phyloP scores from a whole-genome alignment of 2,888 invertebrate species.

The Cheilosia impressa region DNA sequence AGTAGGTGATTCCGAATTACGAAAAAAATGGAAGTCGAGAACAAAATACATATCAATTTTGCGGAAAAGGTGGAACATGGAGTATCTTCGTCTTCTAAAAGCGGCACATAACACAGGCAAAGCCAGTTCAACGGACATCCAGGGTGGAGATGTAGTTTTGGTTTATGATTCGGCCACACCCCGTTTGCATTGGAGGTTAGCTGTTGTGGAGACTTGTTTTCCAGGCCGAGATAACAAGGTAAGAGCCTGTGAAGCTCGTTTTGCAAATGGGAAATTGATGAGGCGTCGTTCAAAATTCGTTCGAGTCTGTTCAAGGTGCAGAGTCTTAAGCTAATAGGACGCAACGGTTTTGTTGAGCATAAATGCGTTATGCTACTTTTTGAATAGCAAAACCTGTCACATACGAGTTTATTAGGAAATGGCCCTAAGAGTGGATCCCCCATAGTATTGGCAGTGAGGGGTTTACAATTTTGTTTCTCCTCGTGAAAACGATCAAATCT shows the following conservation, averaged over 20 bases:
- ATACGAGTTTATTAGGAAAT: too few species aligned
- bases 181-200: slow-evolving; percentile 48
- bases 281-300: too few species aligned
- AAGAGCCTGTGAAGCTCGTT: slow-evolving; percentile 46
- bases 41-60: slow-evolving; percentile 28
- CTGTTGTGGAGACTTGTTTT: slow-evolving; percentile 24
- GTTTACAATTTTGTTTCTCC: too few species aligned
- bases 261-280: slow-evolving; percentile 31
- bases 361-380: too few species aligned
- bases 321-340: too few species aligned
- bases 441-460: too few species aligned
- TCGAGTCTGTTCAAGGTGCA: too few species aligned
- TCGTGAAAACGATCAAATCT: too few species aligned
- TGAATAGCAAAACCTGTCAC: too few species aligned
- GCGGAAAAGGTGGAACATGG: slow-evolving; percentile 48
- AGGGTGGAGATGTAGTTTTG: slow-evolving; percentile 49
- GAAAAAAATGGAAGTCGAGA: slow-evolving; percentile 28
- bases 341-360: too few species aligned
- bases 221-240: slow-evolving; percentile 44
- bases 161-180: slow-evolving; percentile 49
- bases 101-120: slow-evolving; percentile 9
- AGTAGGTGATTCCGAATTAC: slow-evolving; percentile 1
- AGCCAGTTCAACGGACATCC: slow-evolving; percentile 14
- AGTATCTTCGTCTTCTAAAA: slow-evolving; percentile 26
- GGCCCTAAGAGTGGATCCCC: too few species aligned